phyloP scores from a whole-genome alignment of 2,888 invertebrate genomes.

The Biston stratarius region DNA sequence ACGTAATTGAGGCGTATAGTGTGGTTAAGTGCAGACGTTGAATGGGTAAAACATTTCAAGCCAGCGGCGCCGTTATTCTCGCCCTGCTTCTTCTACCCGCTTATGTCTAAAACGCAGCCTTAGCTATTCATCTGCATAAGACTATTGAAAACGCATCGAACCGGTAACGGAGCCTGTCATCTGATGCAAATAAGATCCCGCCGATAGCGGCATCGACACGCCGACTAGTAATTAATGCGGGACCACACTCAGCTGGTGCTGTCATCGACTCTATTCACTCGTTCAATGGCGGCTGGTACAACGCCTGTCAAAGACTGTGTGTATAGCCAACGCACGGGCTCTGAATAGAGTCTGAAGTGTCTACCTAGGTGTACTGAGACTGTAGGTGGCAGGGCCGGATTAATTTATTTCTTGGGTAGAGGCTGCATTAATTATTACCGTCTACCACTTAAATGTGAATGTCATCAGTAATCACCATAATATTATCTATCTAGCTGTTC shows the following conservation, averaged over 20 bases:
- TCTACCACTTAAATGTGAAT: background rate
- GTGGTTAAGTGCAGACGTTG: too few species aligned
- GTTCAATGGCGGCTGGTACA: slow-evolving; percentile 72
- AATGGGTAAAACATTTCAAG: too few species aligned
- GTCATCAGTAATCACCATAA: background rate
- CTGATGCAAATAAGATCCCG: slow-evolving; percentile 64
- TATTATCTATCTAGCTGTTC: background rate
- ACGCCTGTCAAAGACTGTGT: slow-evolving; percentile 71
- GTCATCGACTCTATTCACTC: slow-evolving; percentile 77
- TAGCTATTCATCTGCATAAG: slow-evolving; percentile 31
- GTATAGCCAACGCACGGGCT: slow-evolving; percentile 62
- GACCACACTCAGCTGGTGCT: slow-evolving; percentile 65
- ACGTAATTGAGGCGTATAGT: too few species aligned
- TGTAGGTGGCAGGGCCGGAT: slow-evolving; percentile 8
- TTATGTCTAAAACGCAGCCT: background rate
- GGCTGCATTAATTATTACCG: background rate
- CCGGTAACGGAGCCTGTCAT: slow-evolving; percentile 48
- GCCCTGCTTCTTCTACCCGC: background rate
- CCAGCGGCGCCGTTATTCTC: too few species aligned
- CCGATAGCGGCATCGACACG: slow-evolving; percentile 60
- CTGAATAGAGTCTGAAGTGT: slow-evolving; percentile 82
- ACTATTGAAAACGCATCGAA: slow-evolving; percentile 40
- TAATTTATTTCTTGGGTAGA: background rate
- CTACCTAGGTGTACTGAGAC: slow-evolving; percentile 51
- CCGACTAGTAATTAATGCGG: slow-evolving; percentile 77